Evolutionary conservation across 1,140 invertebrate genomes (phyloP).

Genomic region (Paraescarpia echinospica): DNA sequence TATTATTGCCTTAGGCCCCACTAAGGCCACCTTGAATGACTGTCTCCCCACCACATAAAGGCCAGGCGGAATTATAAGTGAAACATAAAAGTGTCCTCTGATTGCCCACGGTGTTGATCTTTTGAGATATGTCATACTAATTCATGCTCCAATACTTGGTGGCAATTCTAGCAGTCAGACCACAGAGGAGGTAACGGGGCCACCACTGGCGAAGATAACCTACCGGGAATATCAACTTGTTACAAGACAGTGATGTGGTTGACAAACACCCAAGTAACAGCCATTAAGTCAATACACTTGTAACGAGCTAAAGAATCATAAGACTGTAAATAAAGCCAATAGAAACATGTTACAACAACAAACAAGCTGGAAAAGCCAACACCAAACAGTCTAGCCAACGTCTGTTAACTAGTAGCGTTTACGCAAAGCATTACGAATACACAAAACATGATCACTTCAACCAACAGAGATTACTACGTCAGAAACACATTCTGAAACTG

Average conservation of each 20-base stretch:
- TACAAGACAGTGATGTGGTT: background rate
- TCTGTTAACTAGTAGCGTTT: background rate
- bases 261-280: background rate
- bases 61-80: background rate
- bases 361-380: background rate
- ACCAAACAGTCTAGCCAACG: background rate
- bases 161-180: background rate
- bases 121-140: background rate
- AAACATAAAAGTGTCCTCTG: background rate
- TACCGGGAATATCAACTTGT: background rate
- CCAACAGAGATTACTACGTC: background rate
- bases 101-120: background rate
- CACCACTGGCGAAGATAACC: background rate
- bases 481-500: background rate
- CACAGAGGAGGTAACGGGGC: background rate
- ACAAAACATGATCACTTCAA: background rate
- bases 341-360: background rate
- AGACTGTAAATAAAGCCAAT: background rate
- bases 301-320: background rate
- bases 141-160: background rate
- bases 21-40: background rate
- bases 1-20: background rate
- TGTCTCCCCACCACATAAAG: background rate
- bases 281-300: background rate
- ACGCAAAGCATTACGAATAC: background rate